These are phyloP conservation scores for Amphipyra berbera DNA, from an alignment of 2,888 invertebrate genomes.

Conservation along the genomic window DNA sequence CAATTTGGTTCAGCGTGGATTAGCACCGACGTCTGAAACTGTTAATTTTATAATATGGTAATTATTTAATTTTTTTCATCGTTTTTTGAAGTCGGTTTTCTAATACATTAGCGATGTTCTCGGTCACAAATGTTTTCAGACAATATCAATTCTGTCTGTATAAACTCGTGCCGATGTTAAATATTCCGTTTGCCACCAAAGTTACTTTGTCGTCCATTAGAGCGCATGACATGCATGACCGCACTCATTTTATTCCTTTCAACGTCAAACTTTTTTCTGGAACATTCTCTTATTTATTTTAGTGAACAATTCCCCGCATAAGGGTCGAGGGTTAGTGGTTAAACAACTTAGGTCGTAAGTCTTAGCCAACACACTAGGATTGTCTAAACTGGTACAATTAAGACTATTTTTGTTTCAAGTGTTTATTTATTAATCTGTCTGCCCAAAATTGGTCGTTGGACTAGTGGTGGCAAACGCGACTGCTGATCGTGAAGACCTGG, in stretches of 20 bases:
- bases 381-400: background rate
- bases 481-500: too few species aligned
- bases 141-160: slow-evolving; percentile 4
- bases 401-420: too few species aligned
- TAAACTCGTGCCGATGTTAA: slow-evolving; percentile 11
- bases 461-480: too few species aligned
- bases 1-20: too few species aligned
- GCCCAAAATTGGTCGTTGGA: too few species aligned
- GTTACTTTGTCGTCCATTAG: slow-evolving; percentile 9
- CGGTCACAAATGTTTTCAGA: slow-evolving; percentile 2
- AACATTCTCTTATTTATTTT: slow-evolving; percentile 12
- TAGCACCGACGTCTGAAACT: too few species aligned
- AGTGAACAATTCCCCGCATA: background rate
- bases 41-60: too few species aligned
- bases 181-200: slow-evolving; percentile 33
- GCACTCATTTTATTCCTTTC: background rate
- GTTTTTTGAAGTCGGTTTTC: too few species aligned
- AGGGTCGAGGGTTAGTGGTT: background rate
- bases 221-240: slow-evolving; percentile 5
- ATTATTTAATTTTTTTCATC: too few species aligned
- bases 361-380: background rate
- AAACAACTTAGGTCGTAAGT: background rate
- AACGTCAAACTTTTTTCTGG: background rate
- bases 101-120: background rate
- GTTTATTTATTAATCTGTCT: too few species aligned